A percentile compares a stretch with the other conserved stretches of the same genome.
phyloP scores from a whole-genome alignment of 1,140 invertebrate genomes.

The Drosophila pseudoananassae region DNA sequence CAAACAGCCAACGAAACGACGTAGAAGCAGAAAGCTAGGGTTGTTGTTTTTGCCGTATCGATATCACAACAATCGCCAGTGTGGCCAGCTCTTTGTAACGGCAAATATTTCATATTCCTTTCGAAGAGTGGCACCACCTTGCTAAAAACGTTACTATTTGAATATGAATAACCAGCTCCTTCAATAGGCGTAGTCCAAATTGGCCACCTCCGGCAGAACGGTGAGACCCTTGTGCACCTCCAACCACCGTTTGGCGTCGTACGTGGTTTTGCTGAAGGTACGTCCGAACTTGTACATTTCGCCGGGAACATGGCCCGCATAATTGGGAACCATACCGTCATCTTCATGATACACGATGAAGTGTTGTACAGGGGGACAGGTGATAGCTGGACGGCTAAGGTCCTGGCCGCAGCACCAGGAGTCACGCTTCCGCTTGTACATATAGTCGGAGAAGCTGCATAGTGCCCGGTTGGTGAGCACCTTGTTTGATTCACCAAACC shows the following conservation, averaged over 20 bases:
- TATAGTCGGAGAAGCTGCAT: constrained; percentile 89
- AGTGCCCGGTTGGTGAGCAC: constrained; percentile 87
- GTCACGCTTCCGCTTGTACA: constrained; percentile 85
- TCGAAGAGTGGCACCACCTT: neutral
- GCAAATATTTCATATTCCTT: neutral
- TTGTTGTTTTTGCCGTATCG: constrained; percentile 49
- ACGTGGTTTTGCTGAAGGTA: constrained; percentile 88
- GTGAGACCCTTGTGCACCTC: constrained; percentile 60
- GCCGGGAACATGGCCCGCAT: constrained; percentile 89
- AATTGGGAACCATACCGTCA: constrained; percentile 88
- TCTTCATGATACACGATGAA: constrained; percentile 88
- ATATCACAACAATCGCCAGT: constrained; percentile 33
- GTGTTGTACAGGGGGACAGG: constrained; percentile 85
- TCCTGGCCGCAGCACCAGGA: constrained; percentile 88
- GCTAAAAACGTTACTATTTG: constrained; percentile 7
- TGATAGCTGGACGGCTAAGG: constrained; percentile 41
- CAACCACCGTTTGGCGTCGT: constrained; percentile 89
- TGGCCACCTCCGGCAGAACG: constrained; percentile 62
- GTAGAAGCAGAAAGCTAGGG: constrained; percentile 66
- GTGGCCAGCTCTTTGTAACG: constrained; percentile 1
- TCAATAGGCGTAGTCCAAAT: constrained; percentile 64
- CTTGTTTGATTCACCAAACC: constrained; percentile 87
- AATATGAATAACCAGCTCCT: neutral
- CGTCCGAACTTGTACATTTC: constrained; percentile 87
- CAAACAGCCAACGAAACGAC: constrained; percentile 56